Evolutionary conservation across 2,888 invertebrate species (phyloP), one percentile per base, ranked within the genome.

Genomic region (Autographa pulchrina): DNA sequence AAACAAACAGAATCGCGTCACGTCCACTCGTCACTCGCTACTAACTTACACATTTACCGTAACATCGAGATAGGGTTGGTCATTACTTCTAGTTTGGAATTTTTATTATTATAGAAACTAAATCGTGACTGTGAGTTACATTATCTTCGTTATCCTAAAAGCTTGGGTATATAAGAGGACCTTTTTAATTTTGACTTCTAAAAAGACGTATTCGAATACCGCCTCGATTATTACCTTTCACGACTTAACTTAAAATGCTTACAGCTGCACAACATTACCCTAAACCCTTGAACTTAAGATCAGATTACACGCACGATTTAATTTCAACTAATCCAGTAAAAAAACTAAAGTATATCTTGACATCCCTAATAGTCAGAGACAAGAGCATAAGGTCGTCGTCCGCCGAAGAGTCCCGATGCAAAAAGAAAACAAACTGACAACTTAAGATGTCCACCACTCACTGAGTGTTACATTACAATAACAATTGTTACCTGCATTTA

Each of bases 401-500:
- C 95, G 91, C 67, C 73, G 81, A 85, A 93, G 92, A 89, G 89
- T 82, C 81, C 89, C 88, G 89, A 89, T 90, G 91, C 92, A 91
- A 92, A 94, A 94, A 94, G 92, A 95, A 93, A 94, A 94, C 91
- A 93, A 91, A 91, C 92, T 93, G 92, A 94, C 94, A 94, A 92
- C 90, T 92, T 90, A 92, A 94, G 93, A 93, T 92, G 92, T 93
- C 93, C 93, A 89, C 86, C 85, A 89, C 89, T 91, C 88, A 78
- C 85, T 82, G 72, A 92, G 91, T 91, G 91, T 92, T 89, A 89
- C 90, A 93, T 94, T 94, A 95, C 91, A 94, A 95, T 93, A 93
- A 94, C 93, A 94, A 93, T 83, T 62, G 80, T 72, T 81, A 81
- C 75, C 72, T 79, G 73, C 68, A 67, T 74, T 66, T 62, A 62